phyloP scores from a whole-genome alignment of 2,888 invertebrate genomes.

The Alentia gelatinosa region DNA sequence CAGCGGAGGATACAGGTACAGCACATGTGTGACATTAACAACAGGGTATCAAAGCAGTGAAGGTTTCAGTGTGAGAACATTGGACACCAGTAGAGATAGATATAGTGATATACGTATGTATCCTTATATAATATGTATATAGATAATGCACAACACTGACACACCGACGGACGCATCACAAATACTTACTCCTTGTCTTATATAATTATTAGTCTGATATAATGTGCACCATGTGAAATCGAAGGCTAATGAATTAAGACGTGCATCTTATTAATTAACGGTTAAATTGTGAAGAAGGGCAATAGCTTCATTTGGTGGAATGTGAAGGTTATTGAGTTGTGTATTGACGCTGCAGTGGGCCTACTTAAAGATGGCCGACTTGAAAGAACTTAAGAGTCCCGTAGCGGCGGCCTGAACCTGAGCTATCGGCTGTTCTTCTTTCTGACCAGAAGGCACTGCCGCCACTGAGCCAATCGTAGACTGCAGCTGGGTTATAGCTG shows the following conservation, averaged over 20 bases:
- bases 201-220: neutral
- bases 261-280: conserved; percentile 31
- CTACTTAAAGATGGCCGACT: conserved; percentile 37
- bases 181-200: neutral
- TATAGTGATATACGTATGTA: conserved; percentile 20
- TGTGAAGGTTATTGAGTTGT: neutral
- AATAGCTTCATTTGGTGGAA: conserved; percentile 37
- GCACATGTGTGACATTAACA: neutral
- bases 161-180: conserved; percentile 34
- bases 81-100: conserved; percentile 1
- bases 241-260: conserved; percentile 25
- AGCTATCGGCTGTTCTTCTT: conserved; percentile 31
- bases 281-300: conserved; percentile 29
- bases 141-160: conserved; percentile 30
- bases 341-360: neutral
- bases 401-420: conserved; percentile 40
- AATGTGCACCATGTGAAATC: conserved; percentile 47
- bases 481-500: neutral
- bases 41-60: conserved; percentile 39
- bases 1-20: neutral
- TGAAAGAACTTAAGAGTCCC: conserved; percentile 28
- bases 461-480: neutral
- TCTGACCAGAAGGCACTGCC: neutral
- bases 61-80: conserved; percentile 18
- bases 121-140: neutral